Evolutionary conservation across 2,113 vertebrate genomes (phyloP).

Genomic region (Cygnus buccinator): DNA sequence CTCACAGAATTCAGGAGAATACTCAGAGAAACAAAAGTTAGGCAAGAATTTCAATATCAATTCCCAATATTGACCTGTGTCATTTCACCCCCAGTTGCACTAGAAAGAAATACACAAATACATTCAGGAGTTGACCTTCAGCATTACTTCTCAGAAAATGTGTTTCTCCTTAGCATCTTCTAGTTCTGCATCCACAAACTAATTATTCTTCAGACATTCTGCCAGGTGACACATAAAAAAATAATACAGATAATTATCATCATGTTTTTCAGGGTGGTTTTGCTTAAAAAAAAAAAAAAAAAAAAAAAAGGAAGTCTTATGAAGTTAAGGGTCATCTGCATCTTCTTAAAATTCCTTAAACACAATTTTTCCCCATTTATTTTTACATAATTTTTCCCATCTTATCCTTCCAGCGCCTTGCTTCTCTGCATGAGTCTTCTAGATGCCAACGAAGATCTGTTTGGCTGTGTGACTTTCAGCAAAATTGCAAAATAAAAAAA

Average conservation of each 20-base stretch:
- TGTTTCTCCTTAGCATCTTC: background rate
- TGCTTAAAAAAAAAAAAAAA: background rate
- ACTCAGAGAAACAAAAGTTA: background rate
- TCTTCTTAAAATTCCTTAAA: constrained; percentile 48
- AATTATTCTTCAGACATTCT: background rate
- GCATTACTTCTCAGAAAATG: background rate
- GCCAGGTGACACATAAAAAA: background rate
- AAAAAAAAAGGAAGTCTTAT: background rate
- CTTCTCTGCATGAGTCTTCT: background rate
- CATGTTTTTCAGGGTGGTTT: background rate
- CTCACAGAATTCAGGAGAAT: background rate
- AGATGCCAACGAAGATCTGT: background rate
- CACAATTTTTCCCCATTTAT: background rate
- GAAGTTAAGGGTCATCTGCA: constrained; percentile 25
- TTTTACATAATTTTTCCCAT: constrained; percentile 42
- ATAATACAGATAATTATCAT: background rate
- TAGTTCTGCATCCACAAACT: background rate
- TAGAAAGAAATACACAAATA: background rate
- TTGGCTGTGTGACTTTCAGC: background rate
- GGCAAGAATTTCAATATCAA: background rate
- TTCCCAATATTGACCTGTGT: background rate
- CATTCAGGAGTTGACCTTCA: background rate
- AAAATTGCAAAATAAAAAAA: constrained; percentile 9
- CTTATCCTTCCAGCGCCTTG: background rate
- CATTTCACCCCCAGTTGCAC: background rate